phyloP scores from a whole-genome alignment of 2,888 invertebrate species.

The Noctua fimbriata region DNA sequence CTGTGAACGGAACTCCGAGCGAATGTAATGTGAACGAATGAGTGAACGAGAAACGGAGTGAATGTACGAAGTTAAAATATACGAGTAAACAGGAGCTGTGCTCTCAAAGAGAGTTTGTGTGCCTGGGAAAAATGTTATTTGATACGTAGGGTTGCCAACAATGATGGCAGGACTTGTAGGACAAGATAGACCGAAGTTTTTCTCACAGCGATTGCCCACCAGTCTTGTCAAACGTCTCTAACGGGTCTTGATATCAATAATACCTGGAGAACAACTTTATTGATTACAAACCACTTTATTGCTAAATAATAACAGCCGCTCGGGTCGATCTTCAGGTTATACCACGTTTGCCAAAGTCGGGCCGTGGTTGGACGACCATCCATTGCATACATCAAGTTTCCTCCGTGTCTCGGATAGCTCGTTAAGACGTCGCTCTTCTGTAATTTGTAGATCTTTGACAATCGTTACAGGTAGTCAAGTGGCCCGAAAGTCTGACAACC shows the following conservation, averaged over 20 bases:
- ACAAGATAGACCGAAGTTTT: neutral
- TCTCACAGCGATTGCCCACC: neutral
- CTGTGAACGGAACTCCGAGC: slow-evolving; percentile 27
- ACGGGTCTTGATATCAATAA: neutral
- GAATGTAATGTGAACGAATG: slow-evolving; percentile 32
- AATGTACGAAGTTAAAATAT: slow-evolving; percentile 42
- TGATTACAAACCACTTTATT: neutral
- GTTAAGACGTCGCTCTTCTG: neutral
- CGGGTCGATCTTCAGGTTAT: neutral
- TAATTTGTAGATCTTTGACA: neutral
- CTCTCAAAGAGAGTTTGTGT: slow-evolving; percentile 24
- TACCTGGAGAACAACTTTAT: neutral
- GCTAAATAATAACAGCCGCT: neutral
- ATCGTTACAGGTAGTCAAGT: neutral
- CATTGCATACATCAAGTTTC: neutral
- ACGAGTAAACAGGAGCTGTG: slow-evolving; percentile 28
- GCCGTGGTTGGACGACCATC: neutral
- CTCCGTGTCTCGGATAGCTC: neutral
- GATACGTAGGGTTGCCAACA: neutral
- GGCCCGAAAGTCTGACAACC: too few relatives aligned
- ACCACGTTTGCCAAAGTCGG: neutral
- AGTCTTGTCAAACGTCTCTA: neutral
- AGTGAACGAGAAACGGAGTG: slow-evolving; percentile 27
- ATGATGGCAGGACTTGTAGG: neutral
- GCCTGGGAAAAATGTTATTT: slow-evolving; percentile 39